phyloP scores from a whole-genome alignment of 2,888 invertebrate species.

The Gasteruption jaculator region DNA sequence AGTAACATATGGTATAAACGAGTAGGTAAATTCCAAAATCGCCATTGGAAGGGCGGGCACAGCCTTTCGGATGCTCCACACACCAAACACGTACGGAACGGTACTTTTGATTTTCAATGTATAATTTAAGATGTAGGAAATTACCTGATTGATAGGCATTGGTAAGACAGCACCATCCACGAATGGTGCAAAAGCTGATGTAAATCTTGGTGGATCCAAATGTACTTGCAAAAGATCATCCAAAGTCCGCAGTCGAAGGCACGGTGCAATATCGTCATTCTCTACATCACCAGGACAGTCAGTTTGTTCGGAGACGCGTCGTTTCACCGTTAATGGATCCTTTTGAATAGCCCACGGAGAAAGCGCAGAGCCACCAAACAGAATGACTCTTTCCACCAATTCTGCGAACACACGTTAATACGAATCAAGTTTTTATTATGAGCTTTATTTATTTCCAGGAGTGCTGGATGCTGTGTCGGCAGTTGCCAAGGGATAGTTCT shows the following conservation, averaged over 20 bases:
- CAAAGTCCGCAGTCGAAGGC: constrained; percentile 74
- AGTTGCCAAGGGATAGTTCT: too few relatives aligned
- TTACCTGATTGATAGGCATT: constrained; percentile 37
- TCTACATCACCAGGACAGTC: constrained; percentile 78
- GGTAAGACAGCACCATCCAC: constrained; percentile 83
- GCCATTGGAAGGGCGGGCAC: too few relatives aligned
- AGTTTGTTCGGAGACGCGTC: constrained; percentile 76
- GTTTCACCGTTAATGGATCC: constrained; percentile 76
- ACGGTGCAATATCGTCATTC: constrained; percentile 80
- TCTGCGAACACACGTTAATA: too few relatives aligned
- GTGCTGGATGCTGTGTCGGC: too few relatives aligned
- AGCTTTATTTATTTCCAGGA: too few relatives aligned
- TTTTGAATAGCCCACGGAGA: constrained; percentile 90
- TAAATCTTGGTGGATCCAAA: constrained; percentile 76
- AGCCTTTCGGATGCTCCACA: too few relatives aligned
- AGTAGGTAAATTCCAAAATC: too few relatives aligned
- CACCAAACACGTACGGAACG: background rate
- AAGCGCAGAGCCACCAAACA: constrained; percentile 85
- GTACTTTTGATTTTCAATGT: background rate
- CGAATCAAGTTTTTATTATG: too few relatives aligned
- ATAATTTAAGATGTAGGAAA: constrained; percentile 3
- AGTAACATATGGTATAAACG: too few relatives aligned
- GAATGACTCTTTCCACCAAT: constrained; percentile 79
- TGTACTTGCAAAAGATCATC: constrained; percentile 69
- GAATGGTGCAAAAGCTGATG: constrained; percentile 91